Percentiles rank a stretch among this genome's conserved stretches.
Evolutionary conservation across 2,888 invertebrate genomes (phyloP).

Genomic region (Sphinx pinastri): DNA sequence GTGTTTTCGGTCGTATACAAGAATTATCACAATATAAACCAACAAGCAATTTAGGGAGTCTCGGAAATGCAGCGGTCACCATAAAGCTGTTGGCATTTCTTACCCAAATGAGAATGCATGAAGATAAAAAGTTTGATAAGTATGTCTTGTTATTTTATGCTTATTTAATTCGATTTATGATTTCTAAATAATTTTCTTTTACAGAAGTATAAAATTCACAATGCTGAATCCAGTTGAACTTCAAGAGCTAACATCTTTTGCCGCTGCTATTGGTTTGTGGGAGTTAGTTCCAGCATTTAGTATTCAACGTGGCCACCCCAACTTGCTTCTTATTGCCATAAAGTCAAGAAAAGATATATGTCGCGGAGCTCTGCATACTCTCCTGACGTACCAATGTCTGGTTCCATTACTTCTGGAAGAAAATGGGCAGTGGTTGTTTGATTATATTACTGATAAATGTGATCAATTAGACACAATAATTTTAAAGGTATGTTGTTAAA

Average conservation of each 20-base stretch:
- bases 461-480: slow-evolving; percentile 78
- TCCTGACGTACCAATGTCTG: slow-evolving; percentile 60
- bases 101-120: slow-evolving; percentile 62
- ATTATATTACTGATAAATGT: slow-evolving; percentile 80
- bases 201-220: slow-evolving; percentile 68
- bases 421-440: slow-evolving; percentile 77
- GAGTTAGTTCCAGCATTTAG: slow-evolving; percentile 70
- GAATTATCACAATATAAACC: slow-evolving; percentile 70
- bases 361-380: slow-evolving; percentile 64
- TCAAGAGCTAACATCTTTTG: slow-evolving; percentile 62
- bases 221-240: slow-evolving; percentile 58
- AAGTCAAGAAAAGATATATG: slow-evolving; percentile 61
- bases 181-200: slow-evolving; percentile 3
- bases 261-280: slow-evolving; percentile 78
- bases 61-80: slow-evolving; percentile 65
- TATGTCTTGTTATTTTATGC: slow-evolving; percentile 45
- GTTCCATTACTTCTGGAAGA: slow-evolving; percentile 70
- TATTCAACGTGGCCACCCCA: slow-evolving; percentile 65
- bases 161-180: neutral
- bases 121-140: slow-evolving; percentile 66
- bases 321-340: slow-evolving; percentile 60
- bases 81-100: slow-evolving; percentile 66
- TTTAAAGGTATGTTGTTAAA: slow-evolving; percentile 74
- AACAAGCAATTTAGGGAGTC: slow-evolving; percentile 51
- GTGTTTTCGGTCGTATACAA: slow-evolving; percentile 69